phyloP scores from a whole-genome alignment of 2,888 invertebrate species.

The Caenorhabditis uteleia region DNA sequence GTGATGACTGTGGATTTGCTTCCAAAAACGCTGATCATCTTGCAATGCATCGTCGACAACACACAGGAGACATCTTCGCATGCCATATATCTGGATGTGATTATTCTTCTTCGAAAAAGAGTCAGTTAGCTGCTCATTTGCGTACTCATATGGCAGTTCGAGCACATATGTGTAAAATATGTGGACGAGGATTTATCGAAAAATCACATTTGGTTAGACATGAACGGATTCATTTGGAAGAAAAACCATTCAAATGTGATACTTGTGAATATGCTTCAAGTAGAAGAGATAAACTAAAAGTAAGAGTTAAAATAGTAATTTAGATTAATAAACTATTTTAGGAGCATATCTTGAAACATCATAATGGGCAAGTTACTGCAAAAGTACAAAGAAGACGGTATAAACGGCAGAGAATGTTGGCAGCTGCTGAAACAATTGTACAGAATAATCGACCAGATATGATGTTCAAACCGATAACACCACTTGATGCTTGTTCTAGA shows the following conservation, averaged over 20 bases:
- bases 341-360: constrained; percentile 73
- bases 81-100: constrained; percentile 72
- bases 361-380: constrained; percentile 67
- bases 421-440: constrained; percentile 33
- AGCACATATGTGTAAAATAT: constrained; percentile 73
- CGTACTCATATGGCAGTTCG: constrained; percentile 74
- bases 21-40: constrained; percentile 77
- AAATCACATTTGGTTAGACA: constrained; percentile 78
- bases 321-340: constrained; percentile 2
- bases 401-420: constrained; percentile 65
- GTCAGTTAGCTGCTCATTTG: constrained; percentile 77
- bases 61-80: constrained; percentile 77
- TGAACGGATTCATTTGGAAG: constrained; percentile 76
- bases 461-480: constrained; percentile 43
- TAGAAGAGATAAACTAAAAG: constrained; percentile 77
- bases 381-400: constrained; percentile 82
- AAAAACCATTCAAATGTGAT: constrained; percentile 77
- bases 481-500: constrained; percentile 29
- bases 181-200: constrained; percentile 77
- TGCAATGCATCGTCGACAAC: constrained; percentile 77
- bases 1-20: constrained; percentile 78
- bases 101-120: constrained; percentile 73
- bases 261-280: constrained; percentile 78
- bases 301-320: constrained; percentile 53
- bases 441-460: constrained; percentile 22